These are phyloP conservation scores for Apteryx owenii DNA, from an alignment of 2,113 vertebrate genomes.

Conservation along the genomic window DNA sequence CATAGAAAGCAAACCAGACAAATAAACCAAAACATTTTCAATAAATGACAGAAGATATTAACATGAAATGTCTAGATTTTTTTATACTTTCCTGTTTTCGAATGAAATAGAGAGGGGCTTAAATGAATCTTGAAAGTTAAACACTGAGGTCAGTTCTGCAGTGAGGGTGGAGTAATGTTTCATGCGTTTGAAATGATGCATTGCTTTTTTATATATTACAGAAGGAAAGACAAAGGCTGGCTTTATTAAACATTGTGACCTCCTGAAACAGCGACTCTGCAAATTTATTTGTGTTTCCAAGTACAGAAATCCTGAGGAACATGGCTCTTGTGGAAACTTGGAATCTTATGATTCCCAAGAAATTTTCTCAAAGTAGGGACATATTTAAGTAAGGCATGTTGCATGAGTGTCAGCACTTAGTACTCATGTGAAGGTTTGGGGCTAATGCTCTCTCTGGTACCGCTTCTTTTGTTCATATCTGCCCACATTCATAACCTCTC, in stretches of 20 bases:
- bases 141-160: accelerated
- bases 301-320: neutral
- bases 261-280: neutral
- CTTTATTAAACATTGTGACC: neutral
- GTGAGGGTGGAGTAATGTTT: neutral
- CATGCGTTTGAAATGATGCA: neutral
- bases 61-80: neutral
- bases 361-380: neutral
- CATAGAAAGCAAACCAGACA: neutral
- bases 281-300: neutral
- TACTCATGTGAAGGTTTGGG: neutral
- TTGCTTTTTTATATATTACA: neutral
- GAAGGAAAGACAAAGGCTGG: neutral
- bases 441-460: neutral
- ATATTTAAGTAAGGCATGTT: neutral
- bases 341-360: neutral
- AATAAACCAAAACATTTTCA: neutral
- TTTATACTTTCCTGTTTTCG: neutral
- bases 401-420: neutral
- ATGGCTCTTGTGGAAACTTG: neutral
- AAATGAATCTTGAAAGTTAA: neutral
- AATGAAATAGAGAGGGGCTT: neutral
- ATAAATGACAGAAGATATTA: neutral
- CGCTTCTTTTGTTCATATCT: neutral
- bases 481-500: neutral